Percentiles rank a stretch among this genome's conserved stretches.
Evolutionary conservation across 2,113 vertebrate genomes (phyloP).

Genomic region (Platycercus adscitus): DNA sequence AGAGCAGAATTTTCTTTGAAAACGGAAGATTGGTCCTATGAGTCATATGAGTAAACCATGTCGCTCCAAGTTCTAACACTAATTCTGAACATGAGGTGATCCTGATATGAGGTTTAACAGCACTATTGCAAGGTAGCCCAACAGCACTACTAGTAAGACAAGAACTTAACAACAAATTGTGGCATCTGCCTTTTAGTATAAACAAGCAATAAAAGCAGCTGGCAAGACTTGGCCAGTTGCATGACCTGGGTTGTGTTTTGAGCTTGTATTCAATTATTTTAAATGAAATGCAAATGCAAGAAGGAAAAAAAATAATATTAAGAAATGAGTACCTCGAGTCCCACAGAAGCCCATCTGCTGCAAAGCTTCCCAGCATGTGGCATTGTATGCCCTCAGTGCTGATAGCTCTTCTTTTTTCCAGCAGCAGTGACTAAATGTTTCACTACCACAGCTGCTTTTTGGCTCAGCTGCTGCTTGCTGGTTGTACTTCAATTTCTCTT

Average conservation of each 20-base stretch:
- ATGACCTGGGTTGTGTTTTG: not conserved
- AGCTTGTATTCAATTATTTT: not conserved
- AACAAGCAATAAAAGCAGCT: not conserved
- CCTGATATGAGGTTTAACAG: not conserved
- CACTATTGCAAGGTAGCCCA: not conserved
- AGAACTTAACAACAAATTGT: not conserved
- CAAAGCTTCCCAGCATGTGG: constrained; percentile 29
- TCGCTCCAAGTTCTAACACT: accelerated
- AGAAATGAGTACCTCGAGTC: not conserved
- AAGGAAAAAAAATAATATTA: accelerated
- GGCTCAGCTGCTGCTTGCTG: constrained; percentile 46
- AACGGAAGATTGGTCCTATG: not conserved
- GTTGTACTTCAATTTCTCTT: constrained; percentile 75
- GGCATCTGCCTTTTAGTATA: not conserved
- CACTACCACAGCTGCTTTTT: constrained; percentile 40
- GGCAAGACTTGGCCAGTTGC: not conserved
- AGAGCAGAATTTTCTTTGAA: not conserved
- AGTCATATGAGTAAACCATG: not conserved
- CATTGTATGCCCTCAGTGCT: constrained; percentile 2
- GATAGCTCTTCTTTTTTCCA: constrained; percentile 44
- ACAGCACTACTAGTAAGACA: not conserved
- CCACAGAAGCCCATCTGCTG: constrained; percentile 26
- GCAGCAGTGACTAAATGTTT: constrained; percentile 55
- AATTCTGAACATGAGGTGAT: not conserved
- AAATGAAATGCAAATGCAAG: not conserved